Percentiles rank a stretch among this genome's conserved stretches.
Evolutionary conservation across 2,888 invertebrate species (phyloP).

Genomic region (Mechanitis messenoides): DNA sequence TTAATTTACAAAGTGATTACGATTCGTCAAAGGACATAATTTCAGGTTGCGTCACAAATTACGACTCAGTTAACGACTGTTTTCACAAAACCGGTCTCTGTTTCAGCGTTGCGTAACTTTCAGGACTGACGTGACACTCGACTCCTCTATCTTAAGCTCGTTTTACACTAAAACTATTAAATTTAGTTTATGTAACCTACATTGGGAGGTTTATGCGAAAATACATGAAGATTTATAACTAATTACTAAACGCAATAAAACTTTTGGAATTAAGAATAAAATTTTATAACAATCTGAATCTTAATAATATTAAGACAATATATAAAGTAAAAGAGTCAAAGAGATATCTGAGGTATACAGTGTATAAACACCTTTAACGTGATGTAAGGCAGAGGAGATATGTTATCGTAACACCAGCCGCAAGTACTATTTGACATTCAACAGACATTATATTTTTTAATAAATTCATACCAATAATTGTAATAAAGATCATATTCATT

Average conservation of each 20-base stretch:
- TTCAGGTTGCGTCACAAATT: conserved; percentile 33
- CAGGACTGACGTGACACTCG: conserved; percentile 15
- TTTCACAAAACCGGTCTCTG: conserved; percentile 29
- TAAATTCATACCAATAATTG: too few species aligned
- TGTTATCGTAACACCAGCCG: conserved; percentile 8
- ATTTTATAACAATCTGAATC: not conserved
- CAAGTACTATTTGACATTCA: conserved; percentile 7
- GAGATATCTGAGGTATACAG: not conserved
- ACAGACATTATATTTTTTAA: not conserved
- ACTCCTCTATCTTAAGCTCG: conserved; percentile 8
- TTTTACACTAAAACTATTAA: conserved; percentile 6
- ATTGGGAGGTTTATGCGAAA: not conserved
- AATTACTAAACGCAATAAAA: not conserved
- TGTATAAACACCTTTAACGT: conserved; percentile 8
- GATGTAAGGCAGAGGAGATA: conserved; percentile 13
- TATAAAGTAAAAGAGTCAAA: not conserved
- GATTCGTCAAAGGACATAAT: conserved; percentile 7
- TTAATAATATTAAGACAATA: not conserved
- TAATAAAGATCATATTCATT: too few species aligned
- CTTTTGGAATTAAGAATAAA: not conserved
- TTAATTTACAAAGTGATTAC: not conserved
- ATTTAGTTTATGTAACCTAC: conserved; percentile 1
- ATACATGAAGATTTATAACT: not conserved
- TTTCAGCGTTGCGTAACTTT: conserved; percentile 33
- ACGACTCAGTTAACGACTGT: conserved; percentile 40